Conservation (phyloP, 2,888 invertebrate species). For the Drosophila leonis region DNA sequence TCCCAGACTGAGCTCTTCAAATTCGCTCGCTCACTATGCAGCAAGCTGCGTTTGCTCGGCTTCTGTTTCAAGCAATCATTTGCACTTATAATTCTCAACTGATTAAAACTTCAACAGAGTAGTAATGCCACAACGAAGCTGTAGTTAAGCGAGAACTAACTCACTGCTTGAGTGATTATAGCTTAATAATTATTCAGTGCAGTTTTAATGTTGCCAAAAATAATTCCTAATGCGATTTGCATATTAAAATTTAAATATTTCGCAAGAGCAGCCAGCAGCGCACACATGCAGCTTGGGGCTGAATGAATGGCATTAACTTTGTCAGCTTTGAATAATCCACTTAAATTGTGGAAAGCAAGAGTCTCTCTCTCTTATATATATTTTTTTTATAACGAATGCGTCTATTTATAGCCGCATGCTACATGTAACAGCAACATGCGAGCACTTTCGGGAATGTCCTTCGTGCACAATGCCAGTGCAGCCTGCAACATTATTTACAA, state of each 20-base stretch:
- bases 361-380: constrained; percentile 56
- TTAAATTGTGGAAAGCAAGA: constrained; percentile 50
- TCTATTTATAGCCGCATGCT: constrained; percentile 29
- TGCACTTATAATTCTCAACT: constrained; percentile 1
- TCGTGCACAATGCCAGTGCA: constrained; percentile 57
- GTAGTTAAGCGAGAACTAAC: too few species aligned
- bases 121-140: background rate
- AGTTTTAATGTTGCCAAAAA: constrained; percentile 1
- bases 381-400: constrained; percentile 68
- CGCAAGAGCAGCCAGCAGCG: background rate
- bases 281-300: background rate
- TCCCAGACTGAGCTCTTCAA: background rate
- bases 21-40: background rate
- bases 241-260: background rate
- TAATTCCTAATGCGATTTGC: background rate
- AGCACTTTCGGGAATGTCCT: constrained; percentile 72
- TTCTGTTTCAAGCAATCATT: background rate
- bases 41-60: background rate
- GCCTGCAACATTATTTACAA: constrained; percentile 33
- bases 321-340: constrained; percentile 73
- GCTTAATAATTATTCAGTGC: background rate
- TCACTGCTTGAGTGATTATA: too few species aligned
- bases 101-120: background rate
- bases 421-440: constrained; percentile 13
- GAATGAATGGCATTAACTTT: constrained; percentile 35